Conservation (phyloP, 2,797 vertebrate genomes). For the Anguilla megastoma region DNA sequence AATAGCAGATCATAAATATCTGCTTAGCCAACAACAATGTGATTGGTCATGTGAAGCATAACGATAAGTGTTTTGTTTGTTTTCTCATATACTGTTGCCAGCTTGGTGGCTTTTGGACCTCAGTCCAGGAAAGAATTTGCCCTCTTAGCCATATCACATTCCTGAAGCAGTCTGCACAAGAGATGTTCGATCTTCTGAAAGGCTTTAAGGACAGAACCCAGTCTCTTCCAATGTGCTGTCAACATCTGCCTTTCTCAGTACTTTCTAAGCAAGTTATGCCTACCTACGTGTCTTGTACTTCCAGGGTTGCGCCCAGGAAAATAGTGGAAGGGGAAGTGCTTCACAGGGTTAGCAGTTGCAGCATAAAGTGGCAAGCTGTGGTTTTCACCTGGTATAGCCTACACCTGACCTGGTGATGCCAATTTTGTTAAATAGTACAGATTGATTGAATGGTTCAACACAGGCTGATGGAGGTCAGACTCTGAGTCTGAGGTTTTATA, state of each 20-base stretch:
- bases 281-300: background rate
- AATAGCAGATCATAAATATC: constrained; percentile 15
- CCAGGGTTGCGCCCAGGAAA: background rate
- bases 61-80: constrained; percentile 4
- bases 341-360: too few relatives aligned
- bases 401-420: too few relatives aligned
- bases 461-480: too few relatives aligned
- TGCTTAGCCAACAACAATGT: constrained; percentile 8
- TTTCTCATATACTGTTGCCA: background rate
- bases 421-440: too few relatives aligned
- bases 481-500: too few relatives aligned
- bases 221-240: background rate
- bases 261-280: background rate
- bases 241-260: background rate
- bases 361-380: too few relatives aligned
- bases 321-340: too few relatives aligned
- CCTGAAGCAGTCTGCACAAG: background rate
- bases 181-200: background rate
- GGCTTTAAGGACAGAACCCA: background rate
- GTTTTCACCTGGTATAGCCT: too few relatives aligned
- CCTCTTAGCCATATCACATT: background rate
- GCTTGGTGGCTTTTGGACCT: background rate
- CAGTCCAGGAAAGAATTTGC: background rate
- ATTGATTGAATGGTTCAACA: too few relatives aligned
- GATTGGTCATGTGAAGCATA: background rate